A percentile compares a stretch with the other conserved stretches of the same genome.
These are phyloP conservation scores for Malthinus flaveolus DNA, from an alignment of 2,888 invertebrate genomes.

Conservation along the genomic window DNA sequence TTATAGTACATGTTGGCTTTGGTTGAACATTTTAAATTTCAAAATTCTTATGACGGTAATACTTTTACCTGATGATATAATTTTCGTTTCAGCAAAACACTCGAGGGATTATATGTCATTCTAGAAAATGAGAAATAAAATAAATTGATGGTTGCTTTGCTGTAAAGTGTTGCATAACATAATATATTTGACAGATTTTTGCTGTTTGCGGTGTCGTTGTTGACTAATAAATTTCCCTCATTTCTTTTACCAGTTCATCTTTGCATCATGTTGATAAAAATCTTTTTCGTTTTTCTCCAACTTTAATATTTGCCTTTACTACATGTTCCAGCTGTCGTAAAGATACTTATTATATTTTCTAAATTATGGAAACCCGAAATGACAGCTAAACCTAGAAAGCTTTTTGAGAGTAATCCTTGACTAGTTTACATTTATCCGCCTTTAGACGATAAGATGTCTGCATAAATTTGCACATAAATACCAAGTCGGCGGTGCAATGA, in stretches of 20 bases:
- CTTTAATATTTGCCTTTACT: conserved; percentile 7
- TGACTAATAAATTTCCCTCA: conserved; percentile 19
- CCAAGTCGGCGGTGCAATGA: conserved; percentile 25
- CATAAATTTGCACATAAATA: conserved; percentile 34
- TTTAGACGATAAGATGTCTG: conserved; percentile 31
- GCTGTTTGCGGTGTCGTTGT: conserved; percentile 15
- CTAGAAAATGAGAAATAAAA: conserved; percentile 13
- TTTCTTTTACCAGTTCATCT: conserved; percentile 15
- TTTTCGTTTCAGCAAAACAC: conserved; percentile 5
- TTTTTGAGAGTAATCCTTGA: conserved; percentile 23
- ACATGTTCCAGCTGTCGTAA: neutral
- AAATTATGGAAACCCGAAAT: conserved; percentile 21
- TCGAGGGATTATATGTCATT: conserved; percentile 7
- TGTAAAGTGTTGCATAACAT: conserved; percentile 12
- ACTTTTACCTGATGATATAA: conserved; percentile 8
- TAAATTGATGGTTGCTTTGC: conserved; percentile 8
- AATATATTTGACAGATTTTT: conserved; percentile 20
- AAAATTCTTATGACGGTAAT: conserved; percentile 4
- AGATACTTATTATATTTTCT: neutral
- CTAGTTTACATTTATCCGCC: conserved; percentile 31
- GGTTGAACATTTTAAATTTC: conserved; percentile 1
- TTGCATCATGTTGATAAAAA: conserved; percentile 13
- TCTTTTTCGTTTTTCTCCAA: conserved; percentile 15
- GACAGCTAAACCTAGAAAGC: conserved; percentile 17
- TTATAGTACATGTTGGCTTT: too few species aligned